Percentiles rank a stretch among this genome's conserved stretches.
These are phyloP conservation scores for Caenorhabditis zanzibari DNA, from an alignment of 2,888 invertebrate genomes.

Conservation along the genomic window DNA sequence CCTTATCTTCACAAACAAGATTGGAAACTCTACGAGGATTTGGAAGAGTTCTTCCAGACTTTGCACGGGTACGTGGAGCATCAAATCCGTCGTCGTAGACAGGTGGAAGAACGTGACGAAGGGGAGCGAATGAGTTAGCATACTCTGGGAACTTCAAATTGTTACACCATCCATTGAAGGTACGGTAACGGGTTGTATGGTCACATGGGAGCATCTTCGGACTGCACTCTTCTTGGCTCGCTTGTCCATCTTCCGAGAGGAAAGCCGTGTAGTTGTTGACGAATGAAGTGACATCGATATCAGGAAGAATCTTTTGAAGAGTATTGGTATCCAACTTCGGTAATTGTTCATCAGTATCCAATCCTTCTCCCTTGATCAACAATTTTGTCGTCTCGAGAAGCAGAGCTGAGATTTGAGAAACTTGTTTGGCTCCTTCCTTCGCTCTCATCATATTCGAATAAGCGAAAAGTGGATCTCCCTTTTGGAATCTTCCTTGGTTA, in stretches of 20 bases:
- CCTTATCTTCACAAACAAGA: constrained; percentile 80
- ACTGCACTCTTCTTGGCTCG: constrained; percentile 76
- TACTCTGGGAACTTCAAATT: constrained; percentile 85
- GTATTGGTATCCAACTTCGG: constrained; percentile 79
- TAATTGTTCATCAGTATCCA: constrained; percentile 78
- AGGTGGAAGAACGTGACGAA: constrained; percentile 85
- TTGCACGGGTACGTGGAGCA: constrained; percentile 75
- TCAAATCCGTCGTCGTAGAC: constrained; percentile 89
- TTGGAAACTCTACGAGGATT: constrained; percentile 82
- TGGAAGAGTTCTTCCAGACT: constrained; percentile 78
- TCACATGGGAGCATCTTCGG: constrained; percentile 83
- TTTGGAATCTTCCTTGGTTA: constrained; percentile 77
- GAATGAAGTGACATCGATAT: constrained; percentile 78
- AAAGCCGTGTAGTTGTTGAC: constrained; percentile 82
- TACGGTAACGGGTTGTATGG: constrained; percentile 87
- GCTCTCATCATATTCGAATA: constrained; percentile 80
- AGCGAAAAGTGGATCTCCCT: constrained; percentile 81
- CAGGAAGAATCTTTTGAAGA: constrained; percentile 78
- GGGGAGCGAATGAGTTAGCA: constrained; percentile 81
- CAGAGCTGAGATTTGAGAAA: constrained; percentile 79
- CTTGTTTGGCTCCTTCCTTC: constrained; percentile 78
- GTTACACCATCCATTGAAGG: constrained; percentile 93
- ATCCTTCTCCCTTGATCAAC: constrained; percentile 79
- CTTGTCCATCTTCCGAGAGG: constrained; percentile 77
- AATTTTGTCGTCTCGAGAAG: constrained; percentile 82